Percentiles rank a stretch among this genome's conserved stretches.
These are phyloP conservation scores for Alethe castanea DNA, from an alignment of 2,113 vertebrate species.

Conservation along the genomic window DNA sequence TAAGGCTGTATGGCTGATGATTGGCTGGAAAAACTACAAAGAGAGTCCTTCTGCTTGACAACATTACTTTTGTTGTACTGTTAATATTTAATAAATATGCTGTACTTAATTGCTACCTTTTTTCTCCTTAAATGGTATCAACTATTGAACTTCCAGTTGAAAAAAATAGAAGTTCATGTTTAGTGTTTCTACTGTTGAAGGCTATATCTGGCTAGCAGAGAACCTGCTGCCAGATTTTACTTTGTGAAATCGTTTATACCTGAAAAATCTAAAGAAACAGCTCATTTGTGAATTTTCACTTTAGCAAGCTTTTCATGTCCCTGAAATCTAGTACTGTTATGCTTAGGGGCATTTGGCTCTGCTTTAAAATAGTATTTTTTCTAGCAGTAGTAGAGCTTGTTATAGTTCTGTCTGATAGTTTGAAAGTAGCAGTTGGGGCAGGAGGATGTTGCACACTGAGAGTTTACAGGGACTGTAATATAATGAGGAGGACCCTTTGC, in stretches of 20 bases:
- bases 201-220: not conserved
- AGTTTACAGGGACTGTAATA: not conserved
- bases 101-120: not conserved
- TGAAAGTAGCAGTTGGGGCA: not conserved
- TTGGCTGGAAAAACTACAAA: conserved; percentile 78
- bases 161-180: not conserved
- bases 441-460: not conserved
- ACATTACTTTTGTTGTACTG: not conserved
- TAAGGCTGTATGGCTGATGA: conserved; percentile 66
- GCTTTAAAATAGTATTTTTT: not conserved
- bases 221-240: not conserved
- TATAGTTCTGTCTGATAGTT: not conserved
- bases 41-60: conserved; percentile 44
- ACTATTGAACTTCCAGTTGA: not conserved
- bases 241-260: not conserved
- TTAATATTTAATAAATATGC: conserved; percentile 44
- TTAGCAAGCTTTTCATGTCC: not conserved
- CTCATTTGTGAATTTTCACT: not conserved
- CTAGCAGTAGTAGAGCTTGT: not conserved
- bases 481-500: not conserved
- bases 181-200: not conserved
- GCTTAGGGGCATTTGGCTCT: not conserved
- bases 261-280: not conserved
- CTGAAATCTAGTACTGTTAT: not conserved
- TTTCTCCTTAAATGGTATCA: conserved; percentile 11